Conservation (phyloP, 2,888 invertebrate species). For the Dryomyza anilis region DNA sequence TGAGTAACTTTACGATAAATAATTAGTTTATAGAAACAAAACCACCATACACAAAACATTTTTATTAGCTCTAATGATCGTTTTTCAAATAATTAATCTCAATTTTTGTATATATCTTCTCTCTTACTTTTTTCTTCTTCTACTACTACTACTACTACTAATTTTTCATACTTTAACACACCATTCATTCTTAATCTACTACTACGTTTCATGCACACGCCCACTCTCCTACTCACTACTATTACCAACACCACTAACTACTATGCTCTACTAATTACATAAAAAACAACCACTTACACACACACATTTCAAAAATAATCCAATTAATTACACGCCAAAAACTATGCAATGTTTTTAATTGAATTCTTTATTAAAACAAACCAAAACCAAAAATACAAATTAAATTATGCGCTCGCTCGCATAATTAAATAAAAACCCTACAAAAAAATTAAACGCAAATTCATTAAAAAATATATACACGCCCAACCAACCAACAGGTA, state of each 20-base stretch:
- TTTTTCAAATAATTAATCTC: slow-evolving; percentile 3
- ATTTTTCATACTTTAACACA: no score
- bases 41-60: not conserved
- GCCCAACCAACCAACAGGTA: slow-evolving; percentile 69
- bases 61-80: slow-evolving; percentile 21
- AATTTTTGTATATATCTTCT: slow-evolving; percentile 2
- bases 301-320: not conserved
- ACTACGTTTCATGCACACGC: not conserved
- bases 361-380: slow-evolving; percentile 3
- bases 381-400: not conserved
- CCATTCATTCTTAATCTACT: no score
- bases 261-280: no score
- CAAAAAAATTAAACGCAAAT: slow-evolving; percentile 3
- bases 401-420: slow-evolving; percentile 2
- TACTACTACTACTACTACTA: no score
- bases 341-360: not conserved
- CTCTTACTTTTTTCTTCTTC: no score
- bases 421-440: slow-evolving; percentile 1
- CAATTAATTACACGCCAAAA: not conserved
- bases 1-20: not conserved
- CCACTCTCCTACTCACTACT: no score
- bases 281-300: no score
- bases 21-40: no score
- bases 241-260: no score
- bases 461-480: slow-evolving; percentile 44